phyloP scores from a whole-genome alignment of 2,113 vertebrate species.

The Lonchura striata region DNA sequence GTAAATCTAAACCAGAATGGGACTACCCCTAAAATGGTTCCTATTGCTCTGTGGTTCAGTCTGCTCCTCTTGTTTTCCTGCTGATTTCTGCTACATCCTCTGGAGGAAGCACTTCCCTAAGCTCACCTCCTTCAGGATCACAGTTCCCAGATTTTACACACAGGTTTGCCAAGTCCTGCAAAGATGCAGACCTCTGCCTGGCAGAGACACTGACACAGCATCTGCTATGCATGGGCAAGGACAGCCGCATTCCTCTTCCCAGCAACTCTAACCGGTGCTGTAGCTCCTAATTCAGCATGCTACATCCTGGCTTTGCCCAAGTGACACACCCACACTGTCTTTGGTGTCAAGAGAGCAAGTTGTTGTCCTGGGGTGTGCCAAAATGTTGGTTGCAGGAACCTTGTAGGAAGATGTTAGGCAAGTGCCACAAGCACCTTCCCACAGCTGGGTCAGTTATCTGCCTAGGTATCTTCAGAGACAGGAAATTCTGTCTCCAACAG shows the following conservation, averaged over 20 bases:
- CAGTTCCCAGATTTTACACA: not conserved
- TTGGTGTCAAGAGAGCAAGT: fast-evolving
- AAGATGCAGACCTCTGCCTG: not conserved
- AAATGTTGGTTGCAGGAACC: not conserved
- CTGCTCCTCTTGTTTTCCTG: not conserved
- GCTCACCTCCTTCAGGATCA: not conserved
- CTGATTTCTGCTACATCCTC: not conserved
- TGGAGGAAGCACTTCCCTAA: not conserved
- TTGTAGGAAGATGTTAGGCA: not conserved
- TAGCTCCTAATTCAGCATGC: not conserved
- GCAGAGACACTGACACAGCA: not conserved
- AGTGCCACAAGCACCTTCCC: not conserved
- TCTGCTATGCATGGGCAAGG: not conserved
- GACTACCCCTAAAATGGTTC: not conserved
- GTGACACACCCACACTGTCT: not conserved
- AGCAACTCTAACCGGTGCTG: fast-evolving
- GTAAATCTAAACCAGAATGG: not conserved
- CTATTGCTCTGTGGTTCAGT: fast-evolving
- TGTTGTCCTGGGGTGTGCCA: fast-evolving
- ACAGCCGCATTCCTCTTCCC: fast-evolving
- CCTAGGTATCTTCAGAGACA: not conserved
- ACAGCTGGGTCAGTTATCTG: not conserved
- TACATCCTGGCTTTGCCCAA: not conserved
- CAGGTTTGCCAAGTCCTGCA: not conserved
- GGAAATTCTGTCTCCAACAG: not conserved